phyloP scores from a whole-genome alignment of 2,113 vertebrate species.

The Emydocephalus ijimae region DNA sequence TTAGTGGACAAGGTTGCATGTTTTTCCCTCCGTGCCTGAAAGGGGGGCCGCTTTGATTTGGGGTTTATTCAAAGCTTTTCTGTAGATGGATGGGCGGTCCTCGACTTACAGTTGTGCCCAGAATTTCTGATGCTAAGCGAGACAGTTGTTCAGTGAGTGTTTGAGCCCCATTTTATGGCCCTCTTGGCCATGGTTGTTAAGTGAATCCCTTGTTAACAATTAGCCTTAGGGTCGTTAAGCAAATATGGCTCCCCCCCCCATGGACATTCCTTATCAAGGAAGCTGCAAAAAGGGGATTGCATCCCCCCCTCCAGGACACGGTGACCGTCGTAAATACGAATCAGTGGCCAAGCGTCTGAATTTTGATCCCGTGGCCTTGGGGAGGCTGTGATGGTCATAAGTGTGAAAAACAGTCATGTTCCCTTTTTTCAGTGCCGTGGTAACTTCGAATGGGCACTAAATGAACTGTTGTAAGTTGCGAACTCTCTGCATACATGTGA shows the following conservation, averaged over 20 bases:
- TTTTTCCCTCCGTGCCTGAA: too few species aligned
- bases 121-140: neutral
- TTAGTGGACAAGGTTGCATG: too few species aligned
- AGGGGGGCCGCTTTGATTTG: neutral
- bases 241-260: neutral
- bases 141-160: neutral
- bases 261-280: neutral
- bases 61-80: neutral
- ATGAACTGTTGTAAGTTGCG: too few species aligned
- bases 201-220: neutral
- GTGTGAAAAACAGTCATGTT: too few species aligned
- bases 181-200: neutral
- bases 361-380: too few species aligned
- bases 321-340: neutral
- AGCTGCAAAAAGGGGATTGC: neutral
- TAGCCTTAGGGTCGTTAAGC: accelerated
- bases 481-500: too few species aligned
- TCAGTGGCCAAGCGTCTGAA: too few species aligned
- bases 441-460: too few species aligned
- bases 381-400: too few species aligned
- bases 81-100: neutral
- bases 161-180: neutral
- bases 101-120: neutral
- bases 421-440: too few species aligned
- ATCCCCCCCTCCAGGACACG: too few species aligned